A percentile compares a stretch with the other conserved stretches of the same genome.
These are phyloP conservation scores for Petaurus breviceps DNA, from an alignment of 2,113 vertebrate species.

Conservation along the genomic window DNA sequence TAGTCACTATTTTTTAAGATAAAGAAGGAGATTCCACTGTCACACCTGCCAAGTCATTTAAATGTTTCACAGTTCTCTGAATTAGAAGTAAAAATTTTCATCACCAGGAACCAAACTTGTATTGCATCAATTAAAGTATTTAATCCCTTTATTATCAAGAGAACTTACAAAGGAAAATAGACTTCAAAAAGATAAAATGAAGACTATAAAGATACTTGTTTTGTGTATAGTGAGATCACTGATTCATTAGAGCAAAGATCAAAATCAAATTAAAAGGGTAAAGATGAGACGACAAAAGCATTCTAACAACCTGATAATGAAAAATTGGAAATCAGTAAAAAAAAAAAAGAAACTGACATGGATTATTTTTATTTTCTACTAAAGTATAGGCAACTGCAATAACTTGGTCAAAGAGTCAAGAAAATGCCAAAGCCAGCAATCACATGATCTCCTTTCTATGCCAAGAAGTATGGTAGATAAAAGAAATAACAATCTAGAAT, in stretches of 20 bases:
- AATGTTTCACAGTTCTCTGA: background rate
- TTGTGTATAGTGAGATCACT: background rate
- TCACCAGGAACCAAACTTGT: background rate
- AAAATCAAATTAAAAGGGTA: background rate
- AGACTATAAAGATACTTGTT: background rate
- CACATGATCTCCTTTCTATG: background rate
- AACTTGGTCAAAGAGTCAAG: background rate
- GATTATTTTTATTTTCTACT: background rate
- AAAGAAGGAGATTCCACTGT: background rate
- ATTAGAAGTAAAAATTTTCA: background rate
- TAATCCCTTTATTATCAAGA: background rate
- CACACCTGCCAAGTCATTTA: background rate
- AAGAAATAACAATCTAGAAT: background rate
- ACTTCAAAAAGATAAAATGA: constrained; percentile 14
- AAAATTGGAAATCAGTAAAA: background rate
- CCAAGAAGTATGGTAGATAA: background rate
- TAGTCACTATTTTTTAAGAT: background rate
- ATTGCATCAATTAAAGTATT: background rate
- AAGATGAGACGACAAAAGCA: background rate
- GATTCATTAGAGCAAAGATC: background rate
- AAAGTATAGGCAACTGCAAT: background rate
- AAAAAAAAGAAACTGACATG: background rate
- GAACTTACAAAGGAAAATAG: constrained; percentile 35
- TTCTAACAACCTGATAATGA: background rate
- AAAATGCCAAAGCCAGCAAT: background rate